These are phyloP conservation scores for Pycnomerus fuliginosus DNA, from an alignment of 2,888 invertebrate species.

Conservation along the genomic window DNA sequence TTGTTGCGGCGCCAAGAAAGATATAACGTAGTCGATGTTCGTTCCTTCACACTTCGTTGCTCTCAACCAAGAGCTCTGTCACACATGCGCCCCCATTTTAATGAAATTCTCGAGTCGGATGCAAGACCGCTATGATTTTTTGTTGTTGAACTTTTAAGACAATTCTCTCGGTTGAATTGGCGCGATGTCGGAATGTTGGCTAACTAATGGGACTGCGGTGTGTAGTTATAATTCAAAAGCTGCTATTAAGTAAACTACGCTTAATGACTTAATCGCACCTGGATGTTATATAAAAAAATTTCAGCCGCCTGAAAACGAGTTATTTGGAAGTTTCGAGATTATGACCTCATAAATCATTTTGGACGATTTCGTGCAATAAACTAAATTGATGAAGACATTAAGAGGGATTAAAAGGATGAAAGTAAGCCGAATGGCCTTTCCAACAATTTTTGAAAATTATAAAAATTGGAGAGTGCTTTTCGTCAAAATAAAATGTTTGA, in stretches of 20 bases:
- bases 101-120: constrained; percentile 16
- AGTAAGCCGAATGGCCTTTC: no score
- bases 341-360: no score
- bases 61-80: constrained; percentile 16
- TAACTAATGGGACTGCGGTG: constrained; percentile 16
- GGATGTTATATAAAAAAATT: no score
- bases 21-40: constrained; percentile 23
- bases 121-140: neutral
- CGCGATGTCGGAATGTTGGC: constrained; percentile 8
- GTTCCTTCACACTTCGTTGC: constrained; percentile 23
- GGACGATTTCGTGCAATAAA: no score
- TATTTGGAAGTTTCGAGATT: no score
- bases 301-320: no score
- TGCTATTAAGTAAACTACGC: constrained; percentile 16
- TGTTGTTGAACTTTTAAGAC: neutral
- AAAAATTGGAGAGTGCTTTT: no score
- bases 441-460: no score
- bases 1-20: constrained; percentile 31
- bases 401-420: no score
- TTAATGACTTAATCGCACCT: constrained; percentile 17
- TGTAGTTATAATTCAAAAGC: constrained; percentile 12
- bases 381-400: no score
- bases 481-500: no score
- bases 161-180: constrained; percentile 3
- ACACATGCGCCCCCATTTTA: constrained; percentile 21